These are phyloP conservation scores for Gopherus flavomarginatus DNA, from an alignment of 2,113 vertebrate species.

Conservation along the genomic window DNA sequence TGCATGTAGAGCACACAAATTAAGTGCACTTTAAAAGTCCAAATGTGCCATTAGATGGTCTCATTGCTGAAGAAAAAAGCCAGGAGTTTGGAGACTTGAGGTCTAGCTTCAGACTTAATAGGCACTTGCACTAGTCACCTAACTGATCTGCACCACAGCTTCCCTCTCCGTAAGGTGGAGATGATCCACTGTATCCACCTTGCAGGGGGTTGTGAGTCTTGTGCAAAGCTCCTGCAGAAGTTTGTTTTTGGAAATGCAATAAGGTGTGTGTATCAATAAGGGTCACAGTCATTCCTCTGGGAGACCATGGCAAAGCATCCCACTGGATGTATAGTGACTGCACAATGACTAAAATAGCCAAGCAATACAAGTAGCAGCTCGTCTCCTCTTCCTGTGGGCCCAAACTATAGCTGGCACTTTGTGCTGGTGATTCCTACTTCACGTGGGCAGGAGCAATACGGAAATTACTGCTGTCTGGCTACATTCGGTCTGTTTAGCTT, in stretches of 20 bases:
- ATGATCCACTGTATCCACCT: background rate
- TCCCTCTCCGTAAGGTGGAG: background rate
- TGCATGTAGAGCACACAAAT: background rate
- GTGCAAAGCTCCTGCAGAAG: accelerated
- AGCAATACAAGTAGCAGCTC: background rate
- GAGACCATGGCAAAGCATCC: background rate
- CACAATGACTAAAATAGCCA: background rate
- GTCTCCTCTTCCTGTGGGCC: background rate
- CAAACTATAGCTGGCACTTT: background rate
- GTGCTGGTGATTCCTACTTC: background rate
- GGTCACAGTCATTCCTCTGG: background rate
- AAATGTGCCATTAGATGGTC: background rate
- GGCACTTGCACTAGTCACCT: background rate
- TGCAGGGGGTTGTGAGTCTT: background rate
- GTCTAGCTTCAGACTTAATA: accelerated
- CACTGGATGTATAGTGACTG: background rate
- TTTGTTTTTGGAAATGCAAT: background rate
- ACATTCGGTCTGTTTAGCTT: background rate
- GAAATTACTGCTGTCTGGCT: background rate
- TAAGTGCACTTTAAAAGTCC: background rate
- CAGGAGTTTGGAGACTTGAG: background rate
- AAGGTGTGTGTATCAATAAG: background rate
- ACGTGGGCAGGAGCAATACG: background rate
- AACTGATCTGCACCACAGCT: background rate
- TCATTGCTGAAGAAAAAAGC: background rate